Conservation (phyloP, 2,113 vertebrate species). For the Channa maculata region DNA sequence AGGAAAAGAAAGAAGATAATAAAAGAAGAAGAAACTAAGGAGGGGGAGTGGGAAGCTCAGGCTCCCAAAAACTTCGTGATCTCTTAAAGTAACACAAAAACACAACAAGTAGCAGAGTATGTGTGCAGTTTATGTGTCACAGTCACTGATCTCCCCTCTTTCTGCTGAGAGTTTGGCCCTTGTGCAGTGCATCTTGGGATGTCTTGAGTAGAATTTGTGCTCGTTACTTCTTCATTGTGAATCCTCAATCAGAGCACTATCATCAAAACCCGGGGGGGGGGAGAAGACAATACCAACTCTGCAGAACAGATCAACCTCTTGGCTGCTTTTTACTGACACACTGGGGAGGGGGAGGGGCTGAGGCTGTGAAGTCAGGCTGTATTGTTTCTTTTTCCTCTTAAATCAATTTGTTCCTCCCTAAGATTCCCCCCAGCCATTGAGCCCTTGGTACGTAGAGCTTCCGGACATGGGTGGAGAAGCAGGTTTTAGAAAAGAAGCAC, state of each 20-base stretch:
- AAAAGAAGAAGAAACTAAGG: slow-evolving; percentile 39
- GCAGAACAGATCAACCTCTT: slow-evolving; percentile 15
- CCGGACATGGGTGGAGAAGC: slow-evolving; percentile 37
- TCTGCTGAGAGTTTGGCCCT: slow-evolving; percentile 39
- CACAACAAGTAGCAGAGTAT: slow-evolving; percentile 13
- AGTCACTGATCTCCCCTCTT: slow-evolving; percentile 37
- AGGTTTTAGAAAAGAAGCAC: slow-evolving; percentile 77
- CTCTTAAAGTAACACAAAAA: background rate
- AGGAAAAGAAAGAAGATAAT: slow-evolving; percentile 39
- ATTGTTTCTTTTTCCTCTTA: background rate
- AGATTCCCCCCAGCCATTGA: background rate
- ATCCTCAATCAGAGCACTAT: slow-evolving; percentile 5
- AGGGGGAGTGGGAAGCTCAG: slow-evolving; percentile 18
- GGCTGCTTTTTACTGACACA: slow-evolving; percentile 10
- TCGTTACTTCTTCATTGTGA: slow-evolving; percentile 13
- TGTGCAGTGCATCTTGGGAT: slow-evolving; percentile 61
- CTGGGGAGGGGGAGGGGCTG: background rate
- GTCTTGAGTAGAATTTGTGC: slow-evolving; percentile 64
- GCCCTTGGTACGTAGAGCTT: slow-evolving; percentile 43
- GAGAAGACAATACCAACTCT: slow-evolving; percentile 50
- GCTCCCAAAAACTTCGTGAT: slow-evolving; percentile 25
- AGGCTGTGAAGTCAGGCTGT: background rate
- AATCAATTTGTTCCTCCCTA: slow-evolving; percentile 24
- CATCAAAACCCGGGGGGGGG: slow-evolving; percentile 2
- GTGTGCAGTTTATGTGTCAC: slow-evolving; percentile 23